Evolutionary conservation across 1,140 invertebrate species (phyloP).

Genomic region (Listronotus bonariensis): DNA sequence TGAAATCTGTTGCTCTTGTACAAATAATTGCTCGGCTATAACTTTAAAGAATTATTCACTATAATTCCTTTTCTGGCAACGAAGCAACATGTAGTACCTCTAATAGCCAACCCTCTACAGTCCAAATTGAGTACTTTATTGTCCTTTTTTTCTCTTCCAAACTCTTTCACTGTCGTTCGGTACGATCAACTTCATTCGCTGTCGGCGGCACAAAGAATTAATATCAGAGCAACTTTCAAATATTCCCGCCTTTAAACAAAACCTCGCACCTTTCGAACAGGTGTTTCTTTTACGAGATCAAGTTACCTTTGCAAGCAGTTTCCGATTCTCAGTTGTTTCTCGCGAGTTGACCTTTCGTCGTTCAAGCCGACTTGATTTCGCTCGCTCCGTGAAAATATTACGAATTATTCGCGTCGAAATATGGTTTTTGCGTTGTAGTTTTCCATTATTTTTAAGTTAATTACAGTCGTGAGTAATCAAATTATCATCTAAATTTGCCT

Average conservation of each 20-base stretch:
- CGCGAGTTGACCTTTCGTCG: slow-evolving; percentile 42
- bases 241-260: slow-evolving; percentile 23
- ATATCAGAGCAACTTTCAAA: slow-evolving; percentile 13
- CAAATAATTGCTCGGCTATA: too few relatives aligned
- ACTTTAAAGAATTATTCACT: too few relatives aligned
- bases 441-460: background rate
- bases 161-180: too few relatives aligned
- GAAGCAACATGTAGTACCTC: too few relatives aligned
- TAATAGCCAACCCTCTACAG: too few relatives aligned
- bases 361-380: slow-evolving; percentile 24
- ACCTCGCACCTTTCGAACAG: slow-evolving; percentile 38
- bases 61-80: too few relatives aligned
- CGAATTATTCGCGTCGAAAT: slow-evolving; percentile 22
- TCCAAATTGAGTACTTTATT: too few relatives aligned
- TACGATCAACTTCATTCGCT: too few relatives aligned
- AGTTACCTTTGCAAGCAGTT: slow-evolving; percentile 45
- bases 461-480: background rate
- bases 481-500: background rate
- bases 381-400: slow-evolving; percentile 6
- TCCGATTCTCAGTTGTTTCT: slow-evolving; percentile 46
- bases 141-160: too few relatives aligned
- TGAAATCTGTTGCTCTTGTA: too few relatives aligned
- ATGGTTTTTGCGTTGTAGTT: slow-evolving; percentile 9
- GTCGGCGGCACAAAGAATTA: too few relatives aligned
- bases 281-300: slow-evolving; percentile 42